phyloP scores from a whole-genome alignment of 1,140 invertebrate genomes.

The Diplogasteroides magnus region DNA sequence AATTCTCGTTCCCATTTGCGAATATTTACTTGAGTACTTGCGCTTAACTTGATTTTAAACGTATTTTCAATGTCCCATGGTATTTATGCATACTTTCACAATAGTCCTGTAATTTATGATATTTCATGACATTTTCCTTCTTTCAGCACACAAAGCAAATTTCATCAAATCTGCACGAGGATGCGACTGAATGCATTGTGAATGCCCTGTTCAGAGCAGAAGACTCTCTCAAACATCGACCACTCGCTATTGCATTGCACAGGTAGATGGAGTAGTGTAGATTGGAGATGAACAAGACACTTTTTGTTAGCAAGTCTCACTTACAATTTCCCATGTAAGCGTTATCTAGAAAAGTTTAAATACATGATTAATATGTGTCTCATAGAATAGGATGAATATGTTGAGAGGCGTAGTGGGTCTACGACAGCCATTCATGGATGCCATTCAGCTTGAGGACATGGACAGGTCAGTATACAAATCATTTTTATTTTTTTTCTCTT shows the following conservation, averaged over 20 bases:
- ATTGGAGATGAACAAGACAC: too few species aligned
- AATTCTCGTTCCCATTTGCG: background rate
- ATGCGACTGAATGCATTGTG: constrained; percentile 82
- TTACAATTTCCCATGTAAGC: too few species aligned
- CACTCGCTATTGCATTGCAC: constrained; percentile 73
- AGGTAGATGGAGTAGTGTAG: constrained; percentile 72
- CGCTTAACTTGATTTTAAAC: too few species aligned
- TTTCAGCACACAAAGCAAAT: constrained; percentile 56
- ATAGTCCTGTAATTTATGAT: too few species aligned
- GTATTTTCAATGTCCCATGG: too few species aligned
- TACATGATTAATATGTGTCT: too few species aligned
- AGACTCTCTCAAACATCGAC: constrained; percentile 66
- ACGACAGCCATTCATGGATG: constrained; percentile 79
- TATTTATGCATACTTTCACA: too few species aligned
- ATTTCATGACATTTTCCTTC: too few species aligned
- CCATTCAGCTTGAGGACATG: constrained; percentile 83
- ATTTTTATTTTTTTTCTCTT: constrained; percentile 22
- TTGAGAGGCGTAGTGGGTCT: constrained; percentile 55
- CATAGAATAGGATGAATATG: too few species aligned
- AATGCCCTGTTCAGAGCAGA: constrained; percentile 63
- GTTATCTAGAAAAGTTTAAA: too few species aligned
- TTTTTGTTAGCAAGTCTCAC: too few species aligned
- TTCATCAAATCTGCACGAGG: constrained; percentile 73
- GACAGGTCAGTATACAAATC: constrained; percentile 63
- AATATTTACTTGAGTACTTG: too few species aligned